These are phyloP conservation scores for Trichacis sp. DNA, from an alignment of 2,888 invertebrate species.

Conservation along the genomic window DNA sequence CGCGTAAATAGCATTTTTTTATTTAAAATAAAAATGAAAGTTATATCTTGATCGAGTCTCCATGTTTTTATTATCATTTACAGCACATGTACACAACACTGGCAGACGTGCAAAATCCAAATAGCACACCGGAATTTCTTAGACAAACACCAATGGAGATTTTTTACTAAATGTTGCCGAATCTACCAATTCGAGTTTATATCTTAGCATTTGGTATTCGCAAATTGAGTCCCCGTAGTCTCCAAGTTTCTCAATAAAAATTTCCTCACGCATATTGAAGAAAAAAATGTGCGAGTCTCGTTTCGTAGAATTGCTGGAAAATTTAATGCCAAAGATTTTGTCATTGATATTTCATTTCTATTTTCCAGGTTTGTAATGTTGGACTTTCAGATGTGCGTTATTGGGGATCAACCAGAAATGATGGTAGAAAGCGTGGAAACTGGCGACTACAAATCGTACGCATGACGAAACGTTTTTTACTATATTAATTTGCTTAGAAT, in stretches of 20 bases:
- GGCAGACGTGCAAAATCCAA: slow-evolving; percentile 94
- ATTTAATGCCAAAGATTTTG: background rate
- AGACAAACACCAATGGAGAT: slow-evolving; percentile 87
- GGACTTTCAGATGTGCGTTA: slow-evolving; percentile 96
- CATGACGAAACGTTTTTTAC: slow-evolving; percentile 98
- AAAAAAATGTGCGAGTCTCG: slow-evolving; percentile 83
- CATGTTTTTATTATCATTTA: too few species aligned
- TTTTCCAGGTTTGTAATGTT: slow-evolving; percentile 87
- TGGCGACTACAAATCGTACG: slow-evolving; percentile 86
- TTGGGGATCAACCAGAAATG: slow-evolving; percentile 94
- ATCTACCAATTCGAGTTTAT: slow-evolving; percentile 99
- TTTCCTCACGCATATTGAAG: slow-evolving; percentile 92
- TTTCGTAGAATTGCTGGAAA: slow-evolving; percentile 22
- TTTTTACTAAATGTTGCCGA: slow-evolving; percentile 93
- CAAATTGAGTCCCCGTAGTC: slow-evolving; percentile 98
- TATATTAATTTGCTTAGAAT: slow-evolving; percentile 96
- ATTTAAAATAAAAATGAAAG: too few species aligned
- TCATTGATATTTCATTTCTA: too few species aligned
- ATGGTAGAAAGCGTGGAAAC: slow-evolving; percentile 92
- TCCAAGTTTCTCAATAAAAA: slow-evolving; percentile 99
- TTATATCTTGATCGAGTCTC: too few species aligned
- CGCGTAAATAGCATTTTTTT: slow-evolving; percentile 70
- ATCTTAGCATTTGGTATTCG: slow-evolving; percentile 98
- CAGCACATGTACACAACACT: slow-evolving; percentile 94
- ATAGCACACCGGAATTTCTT: slow-evolving; percentile 86